phyloP scores from a whole-genome alignment of 2,113 vertebrate species.

The Macrotis lagotis region DNA sequence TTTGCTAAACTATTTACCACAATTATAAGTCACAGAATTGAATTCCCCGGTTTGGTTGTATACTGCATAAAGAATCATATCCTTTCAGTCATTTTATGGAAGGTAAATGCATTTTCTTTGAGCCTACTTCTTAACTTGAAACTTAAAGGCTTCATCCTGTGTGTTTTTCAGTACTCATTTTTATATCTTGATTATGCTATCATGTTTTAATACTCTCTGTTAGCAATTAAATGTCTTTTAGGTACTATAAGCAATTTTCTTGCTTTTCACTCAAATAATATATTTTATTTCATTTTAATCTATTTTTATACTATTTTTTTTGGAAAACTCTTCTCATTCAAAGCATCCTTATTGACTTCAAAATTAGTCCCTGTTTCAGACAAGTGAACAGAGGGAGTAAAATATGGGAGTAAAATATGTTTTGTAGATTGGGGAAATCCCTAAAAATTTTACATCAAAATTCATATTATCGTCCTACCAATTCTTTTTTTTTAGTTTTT shows the following conservation, averaged over 20 bases:
- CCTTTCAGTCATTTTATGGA: slow-evolving; percentile 67
- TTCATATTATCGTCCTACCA: not conserved
- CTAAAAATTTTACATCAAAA: not conserved
- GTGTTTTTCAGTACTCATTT: slow-evolving; percentile 68
- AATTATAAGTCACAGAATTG: slow-evolving; percentile 68
- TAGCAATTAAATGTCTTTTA: slow-evolving; percentile 64
- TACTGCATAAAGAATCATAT: slow-evolving; percentile 65
- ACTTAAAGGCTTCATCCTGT: slow-evolving; percentile 59
- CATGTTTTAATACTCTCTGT: slow-evolving; percentile 60
- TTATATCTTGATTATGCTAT: slow-evolving; percentile 63
- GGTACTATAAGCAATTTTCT: not conserved
- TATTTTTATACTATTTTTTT: slow-evolving; percentile 44
- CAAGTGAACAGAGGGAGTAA: slow-evolving; percentile 39
- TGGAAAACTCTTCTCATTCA: slow-evolving; percentile 46
- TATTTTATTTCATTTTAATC: slow-evolving; percentile 65
- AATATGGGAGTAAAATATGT: slow-evolving; percentile 35
- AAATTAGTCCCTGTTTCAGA: slow-evolving; percentile 37
- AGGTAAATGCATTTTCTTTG: slow-evolving; percentile 66
- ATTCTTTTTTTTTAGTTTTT: no score
- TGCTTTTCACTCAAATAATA: slow-evolving; percentile 57
- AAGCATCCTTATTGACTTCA: slow-evolving; percentile 27
- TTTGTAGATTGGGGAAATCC: slow-evolving; percentile 39
- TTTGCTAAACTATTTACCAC: slow-evolving; percentile 73
- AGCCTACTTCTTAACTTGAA: slow-evolving; percentile 55
- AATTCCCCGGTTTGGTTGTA: slow-evolving; percentile 69